Percentiles rank a stretch among this genome's conserved stretches.
Evolutionary conservation across 1,140 invertebrate species (phyloP).

Genomic region (Magallana ariakensis): DNA sequence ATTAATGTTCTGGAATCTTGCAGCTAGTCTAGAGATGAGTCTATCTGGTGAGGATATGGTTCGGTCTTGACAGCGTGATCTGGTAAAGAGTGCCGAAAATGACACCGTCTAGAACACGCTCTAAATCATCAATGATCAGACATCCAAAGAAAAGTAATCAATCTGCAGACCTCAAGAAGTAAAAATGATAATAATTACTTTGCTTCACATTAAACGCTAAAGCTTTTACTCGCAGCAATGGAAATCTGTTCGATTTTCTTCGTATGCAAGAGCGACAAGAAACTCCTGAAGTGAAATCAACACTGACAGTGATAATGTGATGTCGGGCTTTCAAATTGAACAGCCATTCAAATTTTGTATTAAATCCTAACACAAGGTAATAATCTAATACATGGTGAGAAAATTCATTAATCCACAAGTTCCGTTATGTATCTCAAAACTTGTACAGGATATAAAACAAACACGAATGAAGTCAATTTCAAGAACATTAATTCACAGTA

Average conservation of each 20-base stretch:
- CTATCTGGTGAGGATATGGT: too few relatives aligned
- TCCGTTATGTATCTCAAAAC: background rate
- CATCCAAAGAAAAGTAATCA: background rate
- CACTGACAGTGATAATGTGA: background rate
- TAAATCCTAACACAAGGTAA: background rate
- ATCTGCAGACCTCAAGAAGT: background rate
- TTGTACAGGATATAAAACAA: constrained; percentile 2
- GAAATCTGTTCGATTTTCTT: background rate
- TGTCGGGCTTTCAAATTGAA: background rate
- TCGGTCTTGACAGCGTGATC: background rate
- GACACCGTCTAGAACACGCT: background rate
- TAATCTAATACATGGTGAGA: constrained; percentile 12
- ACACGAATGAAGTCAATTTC: constrained; percentile 24
- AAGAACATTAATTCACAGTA: background rate
- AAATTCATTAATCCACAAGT: background rate
- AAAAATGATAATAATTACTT: background rate
- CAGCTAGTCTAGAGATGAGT: background rate
- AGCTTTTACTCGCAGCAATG: background rate
- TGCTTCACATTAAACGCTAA: background rate
- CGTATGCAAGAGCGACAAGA: background rate
- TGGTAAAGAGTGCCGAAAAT: background rate
- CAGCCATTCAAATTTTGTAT: background rate
- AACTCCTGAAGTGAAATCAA: background rate
- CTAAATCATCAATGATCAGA: background rate
- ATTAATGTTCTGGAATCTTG: background rate